Percentiles rank a stretch among this genome's conserved stretches.
These are phyloP conservation scores for Pluvialis apricaria DNA, from an alignment of 2,113 vertebrate genomes.

Conservation along the genomic window DNA sequence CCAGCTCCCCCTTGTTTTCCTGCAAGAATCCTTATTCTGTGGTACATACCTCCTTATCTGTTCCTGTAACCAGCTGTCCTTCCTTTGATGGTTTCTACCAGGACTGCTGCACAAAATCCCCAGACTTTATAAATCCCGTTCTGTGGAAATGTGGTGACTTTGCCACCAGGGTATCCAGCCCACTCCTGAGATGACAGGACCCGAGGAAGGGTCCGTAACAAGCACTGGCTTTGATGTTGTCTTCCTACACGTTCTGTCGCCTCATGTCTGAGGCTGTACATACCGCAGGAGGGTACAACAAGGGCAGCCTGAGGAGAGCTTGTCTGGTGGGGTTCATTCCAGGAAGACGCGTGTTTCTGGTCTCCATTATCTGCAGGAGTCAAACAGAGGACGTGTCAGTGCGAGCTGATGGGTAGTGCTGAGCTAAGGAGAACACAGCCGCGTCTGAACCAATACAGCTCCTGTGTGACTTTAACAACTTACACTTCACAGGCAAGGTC, in stretches of 20 bases:
- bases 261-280: not conserved
- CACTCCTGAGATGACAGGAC: constrained; percentile 55
- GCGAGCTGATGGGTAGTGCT: not conserved
- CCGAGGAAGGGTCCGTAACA: not conserved
- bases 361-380: constrained; percentile 54
- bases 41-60: constrained; percentile 1
- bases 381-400: constrained; percentile 43
- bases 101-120: not conserved
- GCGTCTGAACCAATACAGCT: not conserved
- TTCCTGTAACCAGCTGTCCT: constrained; percentile 4
- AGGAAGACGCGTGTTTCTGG: constrained; percentile 1
- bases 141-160: not conserved
- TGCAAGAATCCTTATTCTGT: not conserved
- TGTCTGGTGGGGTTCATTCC: not conserved
- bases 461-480: not conserved
- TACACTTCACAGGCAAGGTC: not conserved
- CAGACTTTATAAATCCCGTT: not conserved
- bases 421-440: constrained; percentile 9
- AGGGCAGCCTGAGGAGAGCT: constrained; percentile 41
- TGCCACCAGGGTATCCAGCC: not conserved
- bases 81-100: constrained; percentile 25
- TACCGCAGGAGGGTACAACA: not conserved
- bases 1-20: not conserved
- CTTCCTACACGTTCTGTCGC: not conserved
- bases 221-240: constrained; percentile 24